Evolutionary conservation across 1,140 invertebrate genomes (phyloP), one percentile per base, ranked within the genome.

Genomic region (Rhagoletis pomonella): DNA sequence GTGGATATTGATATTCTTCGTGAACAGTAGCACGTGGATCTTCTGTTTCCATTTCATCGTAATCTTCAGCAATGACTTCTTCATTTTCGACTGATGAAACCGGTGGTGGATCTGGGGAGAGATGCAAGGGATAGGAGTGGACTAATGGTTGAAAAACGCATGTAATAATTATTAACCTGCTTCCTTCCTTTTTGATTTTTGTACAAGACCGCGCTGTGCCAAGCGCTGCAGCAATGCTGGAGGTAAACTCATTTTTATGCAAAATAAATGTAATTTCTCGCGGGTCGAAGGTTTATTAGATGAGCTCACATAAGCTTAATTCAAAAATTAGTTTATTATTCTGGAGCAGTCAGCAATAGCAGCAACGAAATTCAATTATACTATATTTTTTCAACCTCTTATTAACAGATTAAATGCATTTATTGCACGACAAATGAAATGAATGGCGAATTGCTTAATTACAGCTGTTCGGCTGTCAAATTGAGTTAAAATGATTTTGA

Each of bases 21-120:
- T 81, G 87, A n/a, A 89, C 90, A 19, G 73, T 88, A 17, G 84
- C 84, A 4, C 47, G n/a, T 3, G 87, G 88, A 4, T 88, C 88
- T n/a, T 86, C 77, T 73, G 89, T 91, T 67, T 91, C 89, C 60
- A 91, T 88, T 86, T 91, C 90, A 84, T 98, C 97, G 92, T 98
- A 98, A 94, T 96, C 96, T 94, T 98, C 97, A 60, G 97, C 97
- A 90, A 98, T 97, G 64, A 98, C 96, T 94, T 97, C 97, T 94
- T 98, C 96, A 85, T 85, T 88, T 73, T 87, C 86, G 5, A 42
- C 86, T 17, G 86, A 19, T 0, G 73, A n/a, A 1, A 59, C 19
- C 67, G 44, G 6, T 4, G 87, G 64, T 29, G 73, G 60, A 85
- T 88, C 84, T 88, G 47, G 12, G 5, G 9, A 81, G 47, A 81